phyloP scores from a whole-genome alignment of 2,888 invertebrate species.

The Campoplex nolae region DNA sequence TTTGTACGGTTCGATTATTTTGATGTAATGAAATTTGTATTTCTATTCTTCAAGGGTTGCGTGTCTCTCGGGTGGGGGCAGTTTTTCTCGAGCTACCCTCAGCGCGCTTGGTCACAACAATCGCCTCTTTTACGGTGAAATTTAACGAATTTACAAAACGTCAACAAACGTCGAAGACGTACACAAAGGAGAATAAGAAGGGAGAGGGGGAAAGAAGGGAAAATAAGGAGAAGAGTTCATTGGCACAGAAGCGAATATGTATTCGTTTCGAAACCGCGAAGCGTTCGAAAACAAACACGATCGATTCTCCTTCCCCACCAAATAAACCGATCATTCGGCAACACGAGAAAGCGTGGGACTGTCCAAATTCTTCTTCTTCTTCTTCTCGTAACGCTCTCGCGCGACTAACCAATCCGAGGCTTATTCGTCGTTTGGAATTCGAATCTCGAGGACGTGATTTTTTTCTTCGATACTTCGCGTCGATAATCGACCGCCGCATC shows the following conservation, averaged over 20 bases:
- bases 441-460: constrained; percentile 43
- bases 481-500: not conserved
- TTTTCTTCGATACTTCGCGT: not conserved
- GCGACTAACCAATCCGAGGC: not conserved
- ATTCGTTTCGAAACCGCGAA: constrained; percentile 15
- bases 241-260: constrained; percentile 50
- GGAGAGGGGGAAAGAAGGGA: not conserved
- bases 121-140: not conserved
- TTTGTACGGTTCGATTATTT: not conserved
- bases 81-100: constrained; percentile 55
- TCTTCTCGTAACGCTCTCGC: not conserved
- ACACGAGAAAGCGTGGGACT: constrained; percentile 23
- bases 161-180: constrained; percentile 18
- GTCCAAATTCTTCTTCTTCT: constrained; percentile 22
- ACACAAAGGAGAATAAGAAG: not conserved
- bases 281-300: constrained; percentile 39
- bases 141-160: not conserved
- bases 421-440: constrained; percentile 42
- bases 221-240: constrained; percentile 30
- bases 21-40: not conserved
- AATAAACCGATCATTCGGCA: constrained; percentile 32
- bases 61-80: constrained; percentile 61
- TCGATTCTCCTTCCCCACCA: constrained; percentile 44
- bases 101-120: constrained; percentile 45
- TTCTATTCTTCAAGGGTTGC: constrained; percentile 53